These are phyloP conservation scores for Microplitis deprimator DNA, from an alignment of 2,888 invertebrate genomes.

Conservation along the genomic window DNA sequence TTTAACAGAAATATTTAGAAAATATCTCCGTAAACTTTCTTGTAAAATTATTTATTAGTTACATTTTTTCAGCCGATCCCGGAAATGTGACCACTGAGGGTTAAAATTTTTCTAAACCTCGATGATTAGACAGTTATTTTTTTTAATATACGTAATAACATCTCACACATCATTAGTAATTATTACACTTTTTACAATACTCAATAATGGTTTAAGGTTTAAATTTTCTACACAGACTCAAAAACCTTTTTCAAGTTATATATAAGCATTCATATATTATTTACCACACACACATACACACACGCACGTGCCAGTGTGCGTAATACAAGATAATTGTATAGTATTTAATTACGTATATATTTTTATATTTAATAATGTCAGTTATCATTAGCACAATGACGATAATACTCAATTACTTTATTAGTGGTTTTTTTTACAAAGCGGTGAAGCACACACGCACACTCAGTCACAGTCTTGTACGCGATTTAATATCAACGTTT, in stretches of 20 bases:
- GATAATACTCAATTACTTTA: constrained; percentile 48
- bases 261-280: constrained; percentile 32
- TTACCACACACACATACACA: constrained; percentile 40
- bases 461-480: constrained; percentile 51
- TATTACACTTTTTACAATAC: constrained; percentile 46
- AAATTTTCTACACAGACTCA: constrained; percentile 49
- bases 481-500: constrained; percentile 56
- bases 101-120: constrained; percentile 28
- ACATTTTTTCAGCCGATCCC: no score
- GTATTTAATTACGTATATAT: neutral
- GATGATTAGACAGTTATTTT: constrained; percentile 32
- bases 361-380: constrained; percentile 22
- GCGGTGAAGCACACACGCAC: constrained; percentile 64
- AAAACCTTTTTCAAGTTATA: constrained; percentile 18
- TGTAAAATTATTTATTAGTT: no score
- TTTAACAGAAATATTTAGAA: no score
- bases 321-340: constrained; percentile 45
- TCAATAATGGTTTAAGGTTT: constrained; percentile 41
- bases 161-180: constrained; percentile 25
- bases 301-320: constrained; percentile 48
- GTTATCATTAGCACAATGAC: constrained; percentile 52
- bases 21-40: no score
- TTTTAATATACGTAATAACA: constrained; percentile 1
- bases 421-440: constrained; percentile 59
- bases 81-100: no score